phyloP scores from a whole-genome alignment of 2,113 vertebrate species.

The Catagonus wagneri region DNA sequence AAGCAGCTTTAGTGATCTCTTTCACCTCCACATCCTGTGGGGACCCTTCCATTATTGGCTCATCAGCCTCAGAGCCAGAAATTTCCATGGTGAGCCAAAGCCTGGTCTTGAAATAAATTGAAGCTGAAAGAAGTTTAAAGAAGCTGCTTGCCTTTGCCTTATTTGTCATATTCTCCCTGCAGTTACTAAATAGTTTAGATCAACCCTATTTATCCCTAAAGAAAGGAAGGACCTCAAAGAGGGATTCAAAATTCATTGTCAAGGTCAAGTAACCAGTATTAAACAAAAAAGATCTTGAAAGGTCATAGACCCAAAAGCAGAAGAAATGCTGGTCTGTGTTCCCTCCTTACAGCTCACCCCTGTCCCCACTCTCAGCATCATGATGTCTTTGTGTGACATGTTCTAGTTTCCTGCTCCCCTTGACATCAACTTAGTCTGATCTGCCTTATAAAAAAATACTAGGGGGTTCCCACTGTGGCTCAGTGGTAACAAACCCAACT shows the following conservation, averaged over 20 bases:
- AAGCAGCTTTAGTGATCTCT: not conserved
- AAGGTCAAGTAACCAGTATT: not conserved
- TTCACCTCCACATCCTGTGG: not conserved
- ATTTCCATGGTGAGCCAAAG: not conserved
- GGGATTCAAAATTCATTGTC: not conserved
- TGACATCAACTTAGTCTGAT: not conserved
- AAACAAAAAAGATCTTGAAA: not conserved
- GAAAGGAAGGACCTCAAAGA: not conserved
- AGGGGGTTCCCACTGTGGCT: not conserved
- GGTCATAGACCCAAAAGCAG: not conserved
- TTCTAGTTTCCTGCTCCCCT: not conserved
- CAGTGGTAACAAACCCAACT: too few relatives aligned
- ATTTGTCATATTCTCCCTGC: not conserved
- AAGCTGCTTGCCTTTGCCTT: not conserved
- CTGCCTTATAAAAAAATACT: slow-evolving; percentile 52
- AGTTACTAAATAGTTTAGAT: not conserved
- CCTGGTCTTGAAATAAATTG: not conserved
- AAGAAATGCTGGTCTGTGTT: not conserved
- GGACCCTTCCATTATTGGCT: not conserved
- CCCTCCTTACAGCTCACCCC: not conserved
- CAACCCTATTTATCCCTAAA: not conserved
- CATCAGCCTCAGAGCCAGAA: not conserved
- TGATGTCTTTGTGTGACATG: not conserved
- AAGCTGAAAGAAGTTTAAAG: not conserved
- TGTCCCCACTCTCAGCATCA: too few relatives aligned